Base-by-base conservation (phyloP, 2,797 vertebrate genomes). In the Neosilurus hyrtlii region DNA sequence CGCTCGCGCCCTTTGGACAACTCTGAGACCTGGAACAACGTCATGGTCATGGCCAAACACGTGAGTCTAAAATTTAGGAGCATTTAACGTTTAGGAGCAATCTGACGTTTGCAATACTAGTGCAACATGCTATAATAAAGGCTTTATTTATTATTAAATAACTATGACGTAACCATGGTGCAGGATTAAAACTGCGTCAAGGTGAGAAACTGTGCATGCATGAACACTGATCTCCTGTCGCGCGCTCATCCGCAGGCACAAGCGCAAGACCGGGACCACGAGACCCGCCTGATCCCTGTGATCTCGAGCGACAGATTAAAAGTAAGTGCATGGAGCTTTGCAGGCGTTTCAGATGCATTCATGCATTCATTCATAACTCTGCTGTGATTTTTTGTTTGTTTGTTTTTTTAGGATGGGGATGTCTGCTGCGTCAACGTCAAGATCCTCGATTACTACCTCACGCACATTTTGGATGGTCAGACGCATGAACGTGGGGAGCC, bases 381-480 rank as follows among this genome's bases (percentile, higher is more conserved):
- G n/a, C 59, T 71, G 22, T 49, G 26, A 49, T 56, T 63, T 49
- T 0, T n/a, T 30, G 30, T 30, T 30, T 30, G 30, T 30, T 30
- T 30, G 30, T 30, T 30, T 30, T 63, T 73, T 0, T n/a, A 96
- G 95, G 80, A 78, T 26, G 89, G 65, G 24, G 90, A 91, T 26
- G 90, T 0, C 49, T 96, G 95, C 90, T 96, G 94, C 54, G 18
- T 95, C 87, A 94, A 95, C 89, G 93, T 92, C 81, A 92, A 91
- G 49, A 90, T 94, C 81, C 88, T 91, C 12, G 91, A 94, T 66
- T 90, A 92, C 0, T 82, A 94, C 51, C 79, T 96, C 61, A 72
- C 88, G 59, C 90, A 94, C 9, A 91, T 95, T 56, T 89, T 96
- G 76, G 76, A 66, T 10, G 2, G 5, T 14, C 49, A 79, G 49